These are phyloP conservation scores for Lepidochrysops patricia DNA, from an alignment of 2,888 invertebrate genomes.

Conservation along the genomic window DNA sequence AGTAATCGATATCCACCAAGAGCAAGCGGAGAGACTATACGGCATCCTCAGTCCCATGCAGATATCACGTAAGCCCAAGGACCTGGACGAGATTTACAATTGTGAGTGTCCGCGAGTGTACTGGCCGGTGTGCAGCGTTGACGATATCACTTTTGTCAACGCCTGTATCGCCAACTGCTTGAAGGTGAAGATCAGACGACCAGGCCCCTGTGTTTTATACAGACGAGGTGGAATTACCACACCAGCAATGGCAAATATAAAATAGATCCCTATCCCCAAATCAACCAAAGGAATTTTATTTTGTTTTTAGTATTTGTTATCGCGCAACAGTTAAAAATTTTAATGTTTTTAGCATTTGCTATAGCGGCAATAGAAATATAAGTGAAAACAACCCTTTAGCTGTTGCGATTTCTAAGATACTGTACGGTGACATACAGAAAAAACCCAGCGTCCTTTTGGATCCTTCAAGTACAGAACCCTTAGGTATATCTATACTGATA, in stretches of 20 bases:
- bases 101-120: slow-evolving; percentile 35
- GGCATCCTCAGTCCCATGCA: slow-evolving; percentile 17
- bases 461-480: too few relatives aligned
- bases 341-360: too few relatives aligned
- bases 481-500: too few relatives aligned
- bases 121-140: slow-evolving; percentile 31
- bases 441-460: too few relatives aligned
- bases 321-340: too few relatives aligned
- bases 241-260: neutral
- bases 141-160: slow-evolving; percentile 33
- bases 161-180: slow-evolving; percentile 34
- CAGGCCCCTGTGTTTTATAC: slow-evolving; percentile 34
- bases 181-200: slow-evolving; percentile 18
- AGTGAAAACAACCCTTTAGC: too few relatives aligned
- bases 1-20: neutral
- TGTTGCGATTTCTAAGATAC: too few relatives aligned
- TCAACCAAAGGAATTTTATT: too few relatives aligned
- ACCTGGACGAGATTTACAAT: slow-evolving; percentile 15
- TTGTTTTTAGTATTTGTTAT: too few relatives aligned
- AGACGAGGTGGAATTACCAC: slow-evolving; percentile 21
- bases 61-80: slow-evolving; percentile 16
- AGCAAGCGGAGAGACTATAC: slow-evolving; percentile 13
- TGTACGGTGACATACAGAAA: too few relatives aligned
- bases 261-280: too few relatives aligned
- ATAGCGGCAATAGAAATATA: too few relatives aligned